Percentiles rank a stretch among this genome's conserved stretches.
Evolutionary conservation across 2,797 vertebrate species (phyloP).

Genomic region (Hydrocynus forskahlii): DNA sequence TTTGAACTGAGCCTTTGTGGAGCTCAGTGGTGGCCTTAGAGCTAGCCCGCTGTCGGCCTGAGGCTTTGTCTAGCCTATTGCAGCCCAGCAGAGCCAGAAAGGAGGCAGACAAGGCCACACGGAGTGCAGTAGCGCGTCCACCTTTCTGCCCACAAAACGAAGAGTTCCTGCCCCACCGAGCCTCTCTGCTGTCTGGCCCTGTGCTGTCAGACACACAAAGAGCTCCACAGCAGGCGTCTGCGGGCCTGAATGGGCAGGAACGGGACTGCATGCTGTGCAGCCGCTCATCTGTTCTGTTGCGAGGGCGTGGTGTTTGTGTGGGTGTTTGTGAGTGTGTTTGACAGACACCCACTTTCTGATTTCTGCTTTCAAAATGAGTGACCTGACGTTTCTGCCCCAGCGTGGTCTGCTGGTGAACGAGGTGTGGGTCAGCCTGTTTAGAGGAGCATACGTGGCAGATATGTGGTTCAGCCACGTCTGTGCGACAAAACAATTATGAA

Average conservation of each 20-base stretch:
- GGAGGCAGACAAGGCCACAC: constrained; percentile 43
- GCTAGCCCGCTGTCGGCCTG: constrained; percentile 21
- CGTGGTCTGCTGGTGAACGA: not conserved
- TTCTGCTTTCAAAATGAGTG: not conserved
- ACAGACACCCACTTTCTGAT: constrained; percentile 11
- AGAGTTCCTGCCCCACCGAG: constrained; percentile 9
- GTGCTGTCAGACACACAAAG: constrained; percentile 33
- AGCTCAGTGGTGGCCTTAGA: constrained; percentile 45
- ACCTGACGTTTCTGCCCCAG: not conserved
- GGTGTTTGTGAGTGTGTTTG: constrained; percentile 27
- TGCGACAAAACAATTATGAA: too few relatives aligned
- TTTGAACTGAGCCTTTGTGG: constrained; percentile 37
- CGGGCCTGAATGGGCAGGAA: constrained; percentile 20
- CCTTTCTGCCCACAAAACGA: constrained; percentile 34
- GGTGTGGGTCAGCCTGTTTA: constrained; percentile 4
- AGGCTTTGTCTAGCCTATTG: constrained; percentile 33
- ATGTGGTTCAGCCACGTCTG: too few relatives aligned
- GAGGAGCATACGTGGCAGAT: not conserved
- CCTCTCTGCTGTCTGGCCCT: constrained; percentile 11
- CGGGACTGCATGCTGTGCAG: constrained; percentile 22
- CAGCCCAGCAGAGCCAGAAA: constrained; percentile 23
- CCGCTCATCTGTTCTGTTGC: constrained; percentile 33
- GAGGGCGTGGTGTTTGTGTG: constrained; percentile 47
- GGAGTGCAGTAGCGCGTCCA: constrained; percentile 26
- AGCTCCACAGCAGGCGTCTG: constrained; percentile 14